These are phyloP conservation scores for Fabriciana adippe DNA, from an alignment of 2,888 invertebrate species.

Conservation along the genomic window DNA sequence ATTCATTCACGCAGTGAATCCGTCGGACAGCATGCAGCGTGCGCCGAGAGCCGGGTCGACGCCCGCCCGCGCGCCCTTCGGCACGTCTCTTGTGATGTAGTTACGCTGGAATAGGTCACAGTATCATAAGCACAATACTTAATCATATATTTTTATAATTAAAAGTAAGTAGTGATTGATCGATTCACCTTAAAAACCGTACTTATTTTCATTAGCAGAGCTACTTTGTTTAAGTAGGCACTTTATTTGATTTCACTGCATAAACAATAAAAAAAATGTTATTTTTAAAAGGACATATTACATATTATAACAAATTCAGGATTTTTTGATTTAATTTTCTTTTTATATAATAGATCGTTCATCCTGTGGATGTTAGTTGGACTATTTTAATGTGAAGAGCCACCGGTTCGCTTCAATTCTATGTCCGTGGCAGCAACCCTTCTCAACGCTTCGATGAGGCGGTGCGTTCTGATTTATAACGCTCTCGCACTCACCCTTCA, in stretches of 20 bases:
- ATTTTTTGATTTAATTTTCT: too few species aligned
- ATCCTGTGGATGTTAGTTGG: too few species aligned
- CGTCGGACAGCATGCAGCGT: neutral
- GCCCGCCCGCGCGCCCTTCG: constrained; percentile 35
- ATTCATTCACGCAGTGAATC: constrained; percentile 5
- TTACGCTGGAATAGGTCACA: constrained; percentile 9
- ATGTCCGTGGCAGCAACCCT: constrained; percentile 26
- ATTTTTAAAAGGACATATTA: too few species aligned
- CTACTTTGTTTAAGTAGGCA: too few species aligned
- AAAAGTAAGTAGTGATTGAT: too few species aligned
- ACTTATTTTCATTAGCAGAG: too few species aligned
- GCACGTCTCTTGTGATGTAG: constrained; percentile 3
- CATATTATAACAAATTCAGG: too few species aligned
- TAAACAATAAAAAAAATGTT: too few species aligned
- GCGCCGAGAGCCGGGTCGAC: constrained; percentile 20
- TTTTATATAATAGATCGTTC: too few species aligned
- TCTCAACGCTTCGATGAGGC: constrained; percentile 35
- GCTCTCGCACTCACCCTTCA: constrained; percentile 11
- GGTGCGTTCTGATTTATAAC: constrained; percentile 33
- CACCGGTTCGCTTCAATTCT: neutral
- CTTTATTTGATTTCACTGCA: too few species aligned
- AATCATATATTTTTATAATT: neutral
- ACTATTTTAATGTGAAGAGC: neutral
- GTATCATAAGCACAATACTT: neutral
- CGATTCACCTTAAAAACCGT: too few species aligned